Evolutionary conservation across 1,140 invertebrate species (phyloP).

Genomic region (Caerostris extrusa): DNA sequence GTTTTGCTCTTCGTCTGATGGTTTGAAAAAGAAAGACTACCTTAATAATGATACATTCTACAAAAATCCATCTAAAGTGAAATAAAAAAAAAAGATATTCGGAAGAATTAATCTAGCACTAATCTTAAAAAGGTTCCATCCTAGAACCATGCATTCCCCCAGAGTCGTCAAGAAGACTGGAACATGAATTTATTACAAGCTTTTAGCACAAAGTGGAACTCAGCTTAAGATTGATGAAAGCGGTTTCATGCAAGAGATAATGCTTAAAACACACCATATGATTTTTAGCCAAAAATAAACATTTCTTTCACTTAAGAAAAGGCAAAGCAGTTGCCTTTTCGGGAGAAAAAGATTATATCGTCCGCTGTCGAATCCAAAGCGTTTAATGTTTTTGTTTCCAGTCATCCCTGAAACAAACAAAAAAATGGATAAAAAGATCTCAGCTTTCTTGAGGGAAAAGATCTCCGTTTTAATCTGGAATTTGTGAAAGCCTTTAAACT

Average conservation of each 20-base stretch:
- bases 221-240: not conserved
- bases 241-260: not conserved
- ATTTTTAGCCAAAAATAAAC: not conserved
- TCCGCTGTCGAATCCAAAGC: conserved; percentile 10
- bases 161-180: not conserved
- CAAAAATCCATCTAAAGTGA: not conserved
- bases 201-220: not conserved
- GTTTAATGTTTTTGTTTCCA: not conserved
- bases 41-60: too few relatives aligned
- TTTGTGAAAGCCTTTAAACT: conserved; percentile 38
- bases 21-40: too few relatives aligned
- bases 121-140: not conserved
- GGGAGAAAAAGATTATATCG: conserved; percentile 29
- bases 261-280: not conserved
- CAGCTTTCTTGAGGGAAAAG: not conserved
- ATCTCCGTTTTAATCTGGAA: conserved; percentile 29
- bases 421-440: not conserved
- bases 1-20: too few relatives aligned
- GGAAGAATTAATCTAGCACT: not conserved
- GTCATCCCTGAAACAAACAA: not conserved
- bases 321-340: not conserved
- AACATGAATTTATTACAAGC: not conserved
- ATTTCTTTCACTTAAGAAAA: not conserved
- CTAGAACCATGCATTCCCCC: not conserved
- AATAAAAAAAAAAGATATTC: not conserved